Base-by-base conservation (phyloP, 1,140 invertebrate species). In the Pristionchus pacificus region DNA sequence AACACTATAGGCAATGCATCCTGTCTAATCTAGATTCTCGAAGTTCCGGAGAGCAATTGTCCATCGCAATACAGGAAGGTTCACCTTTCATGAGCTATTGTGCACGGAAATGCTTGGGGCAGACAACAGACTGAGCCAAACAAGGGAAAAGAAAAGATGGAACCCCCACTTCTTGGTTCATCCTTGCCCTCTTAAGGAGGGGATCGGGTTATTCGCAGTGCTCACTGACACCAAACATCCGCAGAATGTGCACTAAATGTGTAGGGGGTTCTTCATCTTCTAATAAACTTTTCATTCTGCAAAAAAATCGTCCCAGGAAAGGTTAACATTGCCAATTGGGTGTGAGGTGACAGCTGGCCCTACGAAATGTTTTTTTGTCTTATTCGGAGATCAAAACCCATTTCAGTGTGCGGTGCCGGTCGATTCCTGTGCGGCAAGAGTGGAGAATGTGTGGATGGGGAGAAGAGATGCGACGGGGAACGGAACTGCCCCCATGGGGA, bases 401-500 rank as follows among this genome's bases (percentile, higher is more conserved):
- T 24, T 77, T 77, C 64, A 81, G 80, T 70, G 38, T 81, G 80
- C 33, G 79, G 79, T 1, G 38, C 72, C 29, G 80, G 74, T n/a
- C 74, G 77, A 24, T 82, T 82, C 64, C 71, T 79, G 30, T 82
- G 80, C 58, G 30, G 71, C 14, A 83, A 84, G 57, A 83, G 80
- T 15, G 70, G 68, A 14, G 75, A 83, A 70, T 83, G 80, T 63
- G 74, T 82, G 28, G 61, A 65, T 27, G 76, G 72, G 24, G 77
- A 76, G 33, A 61, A 78, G 28, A 49, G 82, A 31, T 82, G 80
- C 58, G 80, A 82, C 73, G 80, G 80, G 25, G 70, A 60, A 27
- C 30, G 71, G 60, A 73, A 83, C 29, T 82, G 80, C 59, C 76
- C 80, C 19, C 72, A 81, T 57, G 80, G 81, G 32, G 80, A 82